phyloP scores from a whole-genome alignment of 1,140 invertebrate species.

The Cydia pomonella region DNA sequence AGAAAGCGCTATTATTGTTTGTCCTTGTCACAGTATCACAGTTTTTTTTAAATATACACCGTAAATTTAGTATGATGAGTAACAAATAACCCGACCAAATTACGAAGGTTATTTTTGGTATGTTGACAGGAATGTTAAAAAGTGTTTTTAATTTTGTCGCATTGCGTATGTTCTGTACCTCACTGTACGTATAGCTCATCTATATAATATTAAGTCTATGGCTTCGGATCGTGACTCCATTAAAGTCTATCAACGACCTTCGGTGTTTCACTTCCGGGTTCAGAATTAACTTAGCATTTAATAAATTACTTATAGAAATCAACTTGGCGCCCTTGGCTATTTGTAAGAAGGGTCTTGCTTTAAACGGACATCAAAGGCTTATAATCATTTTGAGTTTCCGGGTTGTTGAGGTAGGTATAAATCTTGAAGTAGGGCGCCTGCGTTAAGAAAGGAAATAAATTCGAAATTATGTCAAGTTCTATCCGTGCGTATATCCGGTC shows the following conservation, averaged over 20 bases:
- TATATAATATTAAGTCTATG: no score
- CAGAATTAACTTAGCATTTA: constrained; percentile 4
- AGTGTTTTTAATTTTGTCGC: no score
- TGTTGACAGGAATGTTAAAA: no score
- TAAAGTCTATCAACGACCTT: constrained; percentile 14
- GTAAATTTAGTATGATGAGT: no score
- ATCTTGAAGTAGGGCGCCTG: background rate
- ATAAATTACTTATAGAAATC: constrained; percentile 11
- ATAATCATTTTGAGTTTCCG: constrained; percentile 8
- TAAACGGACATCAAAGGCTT: constrained; percentile 6
- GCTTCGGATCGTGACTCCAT: background rate
- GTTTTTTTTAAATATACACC: no score
- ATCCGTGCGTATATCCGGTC: no score
- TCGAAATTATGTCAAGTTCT: background rate
- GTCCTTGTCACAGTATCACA: no score
- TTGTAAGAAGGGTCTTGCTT: background rate
- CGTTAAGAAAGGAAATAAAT: background rate
- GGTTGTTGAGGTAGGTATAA: background rate
- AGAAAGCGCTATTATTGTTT: no score
- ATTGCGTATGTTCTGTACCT: no score
- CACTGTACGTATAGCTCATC: no score
- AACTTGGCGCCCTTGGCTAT: background rate
- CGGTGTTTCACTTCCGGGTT: background rate
- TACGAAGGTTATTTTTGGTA: no score
- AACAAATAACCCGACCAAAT: no score